A percentile compares a stretch with the other conserved stretches of the same genome.
Conservation (phyloP, 2,113 vertebrate species). For the Dipodomys stephensi region DNA sequence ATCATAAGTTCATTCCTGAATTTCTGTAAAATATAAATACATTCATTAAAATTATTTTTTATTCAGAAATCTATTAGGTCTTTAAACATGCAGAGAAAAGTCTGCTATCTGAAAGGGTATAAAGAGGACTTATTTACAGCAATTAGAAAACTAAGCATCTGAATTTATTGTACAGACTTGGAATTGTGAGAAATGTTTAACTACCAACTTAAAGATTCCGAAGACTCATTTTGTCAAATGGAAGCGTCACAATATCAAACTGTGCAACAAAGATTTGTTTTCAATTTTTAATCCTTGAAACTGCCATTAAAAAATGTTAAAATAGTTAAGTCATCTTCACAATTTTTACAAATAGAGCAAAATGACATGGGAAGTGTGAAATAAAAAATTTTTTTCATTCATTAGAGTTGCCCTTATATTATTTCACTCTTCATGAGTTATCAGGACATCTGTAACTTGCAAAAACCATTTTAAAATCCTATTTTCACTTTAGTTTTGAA, state of each 20-base stretch:
- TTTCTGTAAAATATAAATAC: not conserved
- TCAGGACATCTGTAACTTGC: conserved; percentile 77
- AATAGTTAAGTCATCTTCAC: conserved; percentile 49
- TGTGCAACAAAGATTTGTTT: conserved; percentile 1
- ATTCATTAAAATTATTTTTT: not conserved
- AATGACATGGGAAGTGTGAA: conserved; percentile 77
- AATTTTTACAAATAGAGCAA: conserved; percentile 66
- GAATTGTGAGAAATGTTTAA: not conserved
- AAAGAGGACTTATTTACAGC: not conserved
- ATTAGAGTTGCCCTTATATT: conserved; percentile 75
- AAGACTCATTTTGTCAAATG: not conserved
- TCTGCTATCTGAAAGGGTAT: not conserved
- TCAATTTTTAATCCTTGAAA: conserved; percentile 38
- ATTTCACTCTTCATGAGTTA: conserved; percentile 63
- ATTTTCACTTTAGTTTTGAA: conserved; percentile 67
- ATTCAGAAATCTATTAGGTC: not conserved
- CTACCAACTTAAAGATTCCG: not conserved
- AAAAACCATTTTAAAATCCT: conserved; percentile 64
- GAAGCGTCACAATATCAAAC: not conserved
- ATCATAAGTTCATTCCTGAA: not conserved
- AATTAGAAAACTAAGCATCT: not conserved
- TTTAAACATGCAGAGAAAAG: not conserved
- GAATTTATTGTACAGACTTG: not conserved
- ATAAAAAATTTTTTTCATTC: conserved; percentile 77
- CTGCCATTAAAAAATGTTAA: not conserved